Percentiles rank a stretch among this genome's conserved stretches.
Evolutionary conservation across 1,140 invertebrate genomes (phyloP).

Genomic region (Bombus picipes): DNA sequence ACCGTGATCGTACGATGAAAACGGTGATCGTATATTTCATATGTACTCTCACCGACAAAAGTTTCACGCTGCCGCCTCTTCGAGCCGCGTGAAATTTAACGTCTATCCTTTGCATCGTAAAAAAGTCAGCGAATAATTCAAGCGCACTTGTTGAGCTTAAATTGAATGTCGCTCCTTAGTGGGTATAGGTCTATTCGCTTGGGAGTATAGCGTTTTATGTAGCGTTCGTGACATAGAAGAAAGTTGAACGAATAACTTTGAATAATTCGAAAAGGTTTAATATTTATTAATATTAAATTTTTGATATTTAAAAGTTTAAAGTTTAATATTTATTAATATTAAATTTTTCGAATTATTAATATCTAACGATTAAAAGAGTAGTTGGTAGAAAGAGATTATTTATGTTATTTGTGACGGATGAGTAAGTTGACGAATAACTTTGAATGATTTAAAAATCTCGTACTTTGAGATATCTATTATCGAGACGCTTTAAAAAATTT

Average conservation of each 20-base stretch:
- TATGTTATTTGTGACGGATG: no score
- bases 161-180: not conserved
- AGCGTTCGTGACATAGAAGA: not conserved
- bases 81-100: not conserved
- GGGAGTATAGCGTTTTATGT: not conserved
- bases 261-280: no score
- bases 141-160: slow-evolving; percentile 10
- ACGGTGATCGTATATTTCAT: slow-evolving; percentile 63
- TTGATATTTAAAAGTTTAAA: no score
- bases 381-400: no score
- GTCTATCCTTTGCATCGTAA: not conserved
- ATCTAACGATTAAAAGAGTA: no score
- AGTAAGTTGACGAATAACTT: no score
- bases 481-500: no score
- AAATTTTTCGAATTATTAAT: no score
- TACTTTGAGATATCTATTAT: no score
- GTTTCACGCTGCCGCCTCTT: not conserved
- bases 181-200: not conserved
- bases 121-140: not conserved
- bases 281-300: no score
- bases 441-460: no score
- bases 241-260: not conserved
- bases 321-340: no score
- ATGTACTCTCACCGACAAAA: slow-evolving; percentile 43
- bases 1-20: slow-evolving; percentile 64